Base-by-base conservation (phyloP, 2,888 invertebrate genomes). In the Hirtodrosophila trivittata region DNA sequence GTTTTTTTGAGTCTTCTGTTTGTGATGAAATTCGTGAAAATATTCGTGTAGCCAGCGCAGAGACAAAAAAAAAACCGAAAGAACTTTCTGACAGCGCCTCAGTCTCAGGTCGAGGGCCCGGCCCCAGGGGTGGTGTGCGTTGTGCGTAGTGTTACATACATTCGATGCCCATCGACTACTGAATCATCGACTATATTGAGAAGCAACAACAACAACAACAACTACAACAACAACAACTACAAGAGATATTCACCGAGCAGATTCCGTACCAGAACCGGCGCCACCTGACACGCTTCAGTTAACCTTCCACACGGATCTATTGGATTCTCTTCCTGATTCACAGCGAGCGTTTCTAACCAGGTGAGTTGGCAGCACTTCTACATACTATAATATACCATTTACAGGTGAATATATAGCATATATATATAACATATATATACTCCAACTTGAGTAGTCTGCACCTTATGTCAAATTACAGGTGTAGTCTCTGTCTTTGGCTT, bases 181-280 rank as follows among this genome's bases (percentile, higher is more conserved):
- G 88, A 88, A 75, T 88, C 88, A 89, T 80, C 77, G 57, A 41
- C 78, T 78, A 82, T 71, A 75, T 77, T 67, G 66, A 54, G 60
- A 8, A 32, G 35, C 58, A 51, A 16, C 52, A 47, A 13, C 60
- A 39, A 32, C 21, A 5, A 21, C 3, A 21, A 21, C 18, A 21
- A n/a, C n/a, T n/a, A n/a, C n/a, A n/a, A n/a, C 58, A 51, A 16
- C 52, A 47, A 13, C 60, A 39, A 32, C 21, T 2, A 21, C 3
- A 21, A 21, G 3, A 21, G n/a, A n/a, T n/a, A n/a, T n/a, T n/a
- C n/a, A n/a, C n/a, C n/a, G n/a, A n/a, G n/a, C n/a, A n/a, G n/a
- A n/a, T n/a, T n/a, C n/a, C n/a, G n/a, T n/a, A n/a, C n/a, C n/a
- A n/a, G n/a, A n/a, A 21, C 18, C 18, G 35, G 18, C 38, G 45